Conservation (phyloP, 2,888 invertebrate species). For the Tenthredo notha region DNA sequence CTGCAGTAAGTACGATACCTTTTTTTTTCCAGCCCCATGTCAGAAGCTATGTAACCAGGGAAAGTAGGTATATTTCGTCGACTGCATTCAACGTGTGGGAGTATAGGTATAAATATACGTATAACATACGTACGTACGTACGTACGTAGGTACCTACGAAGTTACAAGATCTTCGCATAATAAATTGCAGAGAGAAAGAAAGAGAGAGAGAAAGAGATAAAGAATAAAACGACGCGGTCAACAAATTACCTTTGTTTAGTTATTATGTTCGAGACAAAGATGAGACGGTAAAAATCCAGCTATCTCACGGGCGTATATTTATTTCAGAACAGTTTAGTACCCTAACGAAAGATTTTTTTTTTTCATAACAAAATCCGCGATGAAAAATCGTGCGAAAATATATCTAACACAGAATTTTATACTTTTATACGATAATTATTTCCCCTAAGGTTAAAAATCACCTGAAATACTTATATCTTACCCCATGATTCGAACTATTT, state of each 20-base stretch:
- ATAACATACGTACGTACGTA: neutral
- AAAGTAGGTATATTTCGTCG: constrained; percentile 17
- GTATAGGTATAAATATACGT: neutral
- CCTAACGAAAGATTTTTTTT: neutral
- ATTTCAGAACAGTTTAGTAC: neutral
- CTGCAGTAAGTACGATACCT: neutral
- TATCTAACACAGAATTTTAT: neutral
- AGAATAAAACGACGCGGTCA: constrained; percentile 25
- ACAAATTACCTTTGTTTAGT: constrained; percentile 28
- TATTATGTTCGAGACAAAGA: constrained; percentile 9
- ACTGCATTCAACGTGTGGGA: neutral
- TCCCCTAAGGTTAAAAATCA: too few relatives aligned
- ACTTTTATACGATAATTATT: neutral
- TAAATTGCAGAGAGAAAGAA: constrained; percentile 3
- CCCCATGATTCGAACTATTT: too few relatives aligned
- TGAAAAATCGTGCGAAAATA: neutral
- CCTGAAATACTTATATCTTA: too few relatives aligned
- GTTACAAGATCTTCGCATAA: constrained; percentile 25
- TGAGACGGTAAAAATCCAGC: neutral
- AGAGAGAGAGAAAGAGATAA: neutral
- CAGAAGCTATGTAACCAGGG: constrained; percentile 28
- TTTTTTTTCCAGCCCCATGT: neutral
- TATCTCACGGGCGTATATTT: neutral
- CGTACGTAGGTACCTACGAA: neutral
- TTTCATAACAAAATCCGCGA: neutral